Evolutionary conservation across 2,888 invertebrate genomes (phyloP).

Genomic region (Dynastes hyllus): DNA sequence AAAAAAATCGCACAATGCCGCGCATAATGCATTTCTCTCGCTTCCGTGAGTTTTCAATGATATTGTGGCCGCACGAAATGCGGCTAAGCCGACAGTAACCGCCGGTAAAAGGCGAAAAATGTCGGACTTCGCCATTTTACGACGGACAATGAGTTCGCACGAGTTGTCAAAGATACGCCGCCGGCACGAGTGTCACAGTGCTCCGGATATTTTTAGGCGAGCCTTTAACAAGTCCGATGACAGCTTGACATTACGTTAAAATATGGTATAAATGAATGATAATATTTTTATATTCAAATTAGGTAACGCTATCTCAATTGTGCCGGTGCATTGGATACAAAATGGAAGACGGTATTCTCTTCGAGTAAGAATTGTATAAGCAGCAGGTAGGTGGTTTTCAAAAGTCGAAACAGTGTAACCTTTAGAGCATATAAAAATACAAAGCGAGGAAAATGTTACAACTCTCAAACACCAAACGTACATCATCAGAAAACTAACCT

Average conservation of each 20-base stretch:
- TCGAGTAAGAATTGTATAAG: neutral
- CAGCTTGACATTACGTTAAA: conserved; percentile 32
- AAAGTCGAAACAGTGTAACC: too few species aligned
- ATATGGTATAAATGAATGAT: conserved; percentile 22
- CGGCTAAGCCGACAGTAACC: conserved; percentile 49
- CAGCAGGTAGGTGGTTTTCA: neutral
- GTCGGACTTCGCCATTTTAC: conserved; percentile 49
- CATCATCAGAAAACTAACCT: too few species aligned
- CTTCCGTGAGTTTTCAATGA: conserved; percentile 46
- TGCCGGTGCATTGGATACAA: too few species aligned
- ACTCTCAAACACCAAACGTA: too few species aligned
- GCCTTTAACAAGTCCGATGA: conserved; percentile 35
- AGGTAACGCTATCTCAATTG: neutral
- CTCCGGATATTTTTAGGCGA: conserved; percentile 20
- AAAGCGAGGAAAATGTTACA: too few species aligned
- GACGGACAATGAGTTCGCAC: conserved; percentile 52
- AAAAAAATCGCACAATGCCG: conserved; percentile 40
- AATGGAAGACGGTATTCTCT: too few species aligned
- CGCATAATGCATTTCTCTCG: conserved; percentile 48
- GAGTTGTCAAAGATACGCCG: conserved; percentile 53
- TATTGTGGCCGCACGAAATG: conserved; percentile 43
- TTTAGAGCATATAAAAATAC: too few species aligned
- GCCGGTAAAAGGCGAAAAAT: conserved; percentile 49
- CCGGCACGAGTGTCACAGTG: conserved; percentile 38
- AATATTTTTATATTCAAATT: conserved; percentile 25